Evolutionary conservation across 2,888 invertebrate genomes (phyloP).

Genomic region (Hydriomena furcata): DNA sequence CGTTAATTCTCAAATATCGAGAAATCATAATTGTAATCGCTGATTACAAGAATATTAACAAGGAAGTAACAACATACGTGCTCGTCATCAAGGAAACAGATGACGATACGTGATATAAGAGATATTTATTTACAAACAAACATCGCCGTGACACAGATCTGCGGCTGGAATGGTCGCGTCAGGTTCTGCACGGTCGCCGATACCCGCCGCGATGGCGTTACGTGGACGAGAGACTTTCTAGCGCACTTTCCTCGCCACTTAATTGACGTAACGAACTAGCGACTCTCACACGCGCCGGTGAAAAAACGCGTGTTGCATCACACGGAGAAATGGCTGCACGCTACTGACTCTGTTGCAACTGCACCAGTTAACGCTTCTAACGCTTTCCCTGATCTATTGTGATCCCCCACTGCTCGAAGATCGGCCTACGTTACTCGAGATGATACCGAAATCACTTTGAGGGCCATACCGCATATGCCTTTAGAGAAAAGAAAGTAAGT

Average conservation of each 20-base stretch:
- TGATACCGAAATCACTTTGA: conserved; percentile 56
- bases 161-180: conserved; percentile 45
- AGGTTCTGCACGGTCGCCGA: conserved; percentile 50
- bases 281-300: conserved; percentile 73
- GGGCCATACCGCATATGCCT: conserved; percentile 47
- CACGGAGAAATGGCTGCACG: conserved; percentile 80
- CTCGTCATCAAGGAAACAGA: conserved; percentile 44
- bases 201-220: conserved; percentile 50
- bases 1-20: neutral
- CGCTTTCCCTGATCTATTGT: conserved; percentile 74
- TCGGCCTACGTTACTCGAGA: conserved; percentile 49
- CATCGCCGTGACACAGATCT: conserved; percentile 72
- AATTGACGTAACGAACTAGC: conserved; percentile 81
- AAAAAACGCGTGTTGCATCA: conserved; percentile 80
- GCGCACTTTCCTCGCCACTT: conserved; percentile 77
- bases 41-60: conserved; percentile 17
- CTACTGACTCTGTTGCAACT: conserved; percentile 71
- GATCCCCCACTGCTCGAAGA: conserved; percentile 45
- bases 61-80: conserved; percentile 43
- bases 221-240: conserved; percentile 74
- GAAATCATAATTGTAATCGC: conserved; percentile 2
- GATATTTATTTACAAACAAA: conserved; percentile 74
- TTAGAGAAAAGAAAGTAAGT: conserved; percentile 79
- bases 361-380: conserved; percentile 69
- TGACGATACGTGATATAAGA: conserved; percentile 53